Conservation (phyloP, 2,888 invertebrate species). For the Scrobipalpa atriplicella region DNA sequence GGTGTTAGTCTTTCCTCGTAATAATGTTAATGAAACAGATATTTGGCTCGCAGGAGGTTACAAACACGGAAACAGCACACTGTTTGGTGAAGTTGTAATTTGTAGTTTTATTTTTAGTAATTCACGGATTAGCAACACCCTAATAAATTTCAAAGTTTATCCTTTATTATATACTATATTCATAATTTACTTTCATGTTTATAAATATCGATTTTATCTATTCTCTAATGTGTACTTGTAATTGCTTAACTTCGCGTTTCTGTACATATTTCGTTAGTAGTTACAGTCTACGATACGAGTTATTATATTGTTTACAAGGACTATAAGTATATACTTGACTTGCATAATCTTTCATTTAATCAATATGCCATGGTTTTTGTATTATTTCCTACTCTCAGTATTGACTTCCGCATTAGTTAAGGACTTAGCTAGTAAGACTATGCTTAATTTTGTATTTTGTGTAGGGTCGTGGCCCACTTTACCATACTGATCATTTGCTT, state of each 20-base stretch:
- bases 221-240: constrained; percentile 13
- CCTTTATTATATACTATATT: not conserved
- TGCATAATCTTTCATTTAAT: constrained; percentile 74
- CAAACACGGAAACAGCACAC: constrained; percentile 30
- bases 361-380: constrained; percentile 66
- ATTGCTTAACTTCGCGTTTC: constrained; percentile 43
- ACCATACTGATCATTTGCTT: constrained; percentile 76
- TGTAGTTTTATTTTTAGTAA: not conserved
- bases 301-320: constrained; percentile 42
- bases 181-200: constrained; percentile 1
- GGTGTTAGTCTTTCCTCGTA: constrained; percentile 65
- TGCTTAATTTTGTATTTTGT: constrained; percentile 79
- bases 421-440: constrained; percentile 69
- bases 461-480: constrained; percentile 68
- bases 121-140: constrained; percentile 4
- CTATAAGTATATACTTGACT: constrained; percentile 39
- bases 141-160: not conserved
- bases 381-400: constrained; percentile 77
- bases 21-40: constrained; percentile 47
- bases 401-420: constrained; percentile 77
- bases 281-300: constrained; percentile 48
- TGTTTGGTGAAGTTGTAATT: not conserved
- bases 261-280: constrained; percentile 72
- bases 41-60: constrained; percentile 49
- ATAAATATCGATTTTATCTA: constrained; percentile 1